These are phyloP conservation scores for Brachionus sp. DNA, from an alignment of 1,140 invertebrate genomes.

Conservation along the genomic window DNA sequence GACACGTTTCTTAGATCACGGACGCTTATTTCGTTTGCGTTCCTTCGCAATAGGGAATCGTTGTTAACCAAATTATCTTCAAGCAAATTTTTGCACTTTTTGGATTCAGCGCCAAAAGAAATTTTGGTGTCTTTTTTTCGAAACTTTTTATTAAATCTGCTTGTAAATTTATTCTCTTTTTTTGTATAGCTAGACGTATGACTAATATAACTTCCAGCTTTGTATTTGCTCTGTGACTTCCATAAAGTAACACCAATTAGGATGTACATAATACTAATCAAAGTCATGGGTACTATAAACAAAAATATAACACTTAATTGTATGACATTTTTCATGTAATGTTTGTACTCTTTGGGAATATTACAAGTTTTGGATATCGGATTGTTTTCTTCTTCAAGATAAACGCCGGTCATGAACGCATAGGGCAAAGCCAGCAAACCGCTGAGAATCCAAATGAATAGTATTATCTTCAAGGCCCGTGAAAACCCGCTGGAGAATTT, in stretches of 20 bases:
- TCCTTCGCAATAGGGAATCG: background rate
- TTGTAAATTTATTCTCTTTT: slow-evolving; percentile 46
- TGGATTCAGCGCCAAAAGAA: background rate
- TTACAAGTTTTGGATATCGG: slow-evolving; percentile 48
- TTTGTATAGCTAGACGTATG: slow-evolving; percentile 39
- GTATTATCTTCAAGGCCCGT: slow-evolving; percentile 74
- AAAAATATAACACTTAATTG: slow-evolving; percentile 52
- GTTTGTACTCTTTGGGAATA: slow-evolving; percentile 46
- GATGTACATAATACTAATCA: slow-evolving; percentile 58
- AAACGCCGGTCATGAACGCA: slow-evolving; percentile 47
- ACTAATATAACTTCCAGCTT: slow-evolving; percentile 47
- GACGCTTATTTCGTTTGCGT: background rate
- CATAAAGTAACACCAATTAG: slow-evolving; percentile 57
- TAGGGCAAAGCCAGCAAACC: slow-evolving; percentile 72
- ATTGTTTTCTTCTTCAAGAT: background rate
- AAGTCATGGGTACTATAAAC: slow-evolving; percentile 59
- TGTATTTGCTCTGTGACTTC: slow-evolving; percentile 49
- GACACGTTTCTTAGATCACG: background rate
- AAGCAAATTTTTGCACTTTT: background rate
- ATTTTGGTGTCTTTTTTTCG: slow-evolving; percentile 41
- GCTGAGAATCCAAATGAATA: slow-evolving; percentile 72
- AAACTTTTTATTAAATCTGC: slow-evolving; percentile 24
- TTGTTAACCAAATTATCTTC: background rate
- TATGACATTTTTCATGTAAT: slow-evolving; percentile 34
- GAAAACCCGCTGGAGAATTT: slow-evolving; percentile 76